Conservation (phyloP, 2,113 vertebrate genomes). For the Xyrauchen texanus region DNA sequence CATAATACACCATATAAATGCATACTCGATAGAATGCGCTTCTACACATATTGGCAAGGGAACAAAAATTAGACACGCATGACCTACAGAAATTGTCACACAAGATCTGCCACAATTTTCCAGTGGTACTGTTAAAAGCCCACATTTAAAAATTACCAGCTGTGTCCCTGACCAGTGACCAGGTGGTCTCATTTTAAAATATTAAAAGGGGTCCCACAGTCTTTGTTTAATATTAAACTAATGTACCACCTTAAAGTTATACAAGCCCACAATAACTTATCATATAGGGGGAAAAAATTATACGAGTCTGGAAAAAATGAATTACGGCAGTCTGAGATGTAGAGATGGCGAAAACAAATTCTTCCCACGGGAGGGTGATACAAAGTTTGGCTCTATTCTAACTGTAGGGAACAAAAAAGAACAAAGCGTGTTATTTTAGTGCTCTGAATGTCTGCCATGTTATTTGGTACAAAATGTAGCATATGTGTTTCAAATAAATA, state of each 20-base stretch:
- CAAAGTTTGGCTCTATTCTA: background rate
- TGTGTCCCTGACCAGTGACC: conserved; percentile 61
- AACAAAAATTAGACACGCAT: conserved; percentile 47
- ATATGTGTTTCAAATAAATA: conserved; percentile 8
- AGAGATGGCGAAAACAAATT: conserved; percentile 50
- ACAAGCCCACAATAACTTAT: conserved; percentile 57
- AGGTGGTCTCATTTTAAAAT: conserved; percentile 59
- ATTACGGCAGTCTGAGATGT: conserved; percentile 40
- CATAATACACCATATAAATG: conserved; percentile 48
- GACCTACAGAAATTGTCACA: conserved; percentile 66
- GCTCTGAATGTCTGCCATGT: conserved; percentile 21
- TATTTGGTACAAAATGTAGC: conserved; percentile 28
- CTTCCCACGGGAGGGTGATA: conserved; percentile 45
- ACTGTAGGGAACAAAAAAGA: conserved; percentile 6
- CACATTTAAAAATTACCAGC: conserved; percentile 65
- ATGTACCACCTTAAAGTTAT: conserved; percentile 65
- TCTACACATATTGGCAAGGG: conserved; percentile 51
- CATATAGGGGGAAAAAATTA: conserved; percentile 41
- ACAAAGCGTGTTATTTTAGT: conserved; percentile 22
- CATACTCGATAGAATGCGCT: conserved; percentile 39
- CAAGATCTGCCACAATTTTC: conserved; percentile 56
- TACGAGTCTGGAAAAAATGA: conserved; percentile 61
- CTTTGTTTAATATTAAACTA: conserved; percentile 69
- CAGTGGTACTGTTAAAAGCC: conserved; percentile 56
- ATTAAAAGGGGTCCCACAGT: conserved; percentile 58